A percentile compares a stretch with the other conserved stretches of the same genome.
These are phyloP conservation scores for Stictocephala bisonia DNA, from an alignment of 2,888 invertebrate genomes.

Conservation along the genomic window DNA sequence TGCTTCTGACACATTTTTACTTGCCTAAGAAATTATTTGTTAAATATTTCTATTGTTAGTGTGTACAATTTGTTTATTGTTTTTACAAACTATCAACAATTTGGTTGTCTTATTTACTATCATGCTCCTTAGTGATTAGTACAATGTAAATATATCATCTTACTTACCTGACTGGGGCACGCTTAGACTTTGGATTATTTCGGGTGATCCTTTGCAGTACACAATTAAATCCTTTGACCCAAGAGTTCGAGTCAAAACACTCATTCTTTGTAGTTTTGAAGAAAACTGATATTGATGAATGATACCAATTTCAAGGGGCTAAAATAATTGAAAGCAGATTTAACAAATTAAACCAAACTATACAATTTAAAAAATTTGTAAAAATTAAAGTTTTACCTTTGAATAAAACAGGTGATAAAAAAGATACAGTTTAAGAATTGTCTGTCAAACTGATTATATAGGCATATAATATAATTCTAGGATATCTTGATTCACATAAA, in stretches of 20 bases:
- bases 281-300: slow-evolving; percentile 70
- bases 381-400: not conserved
- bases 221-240: slow-evolving; percentile 64
- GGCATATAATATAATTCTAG: too few relatives aligned
- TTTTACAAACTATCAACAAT: too few relatives aligned
- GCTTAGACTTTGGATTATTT: slow-evolving; percentile 68
- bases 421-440: slow-evolving; percentile 58
- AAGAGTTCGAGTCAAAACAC: slow-evolving; percentile 65
- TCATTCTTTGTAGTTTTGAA: slow-evolving; percentile 69
- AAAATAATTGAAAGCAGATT: slow-evolving; percentile 11
- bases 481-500: too few relatives aligned
- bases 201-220: slow-evolving; percentile 70
- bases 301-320: slow-evolving; percentile 65
- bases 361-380: too few relatives aligned
- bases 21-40: too few relatives aligned
- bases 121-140: too few relatives aligned
- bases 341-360: too few relatives aligned
- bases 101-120: too few relatives aligned
- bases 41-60: too few relatives aligned
- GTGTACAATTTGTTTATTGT: too few relatives aligned
- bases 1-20: too few relatives aligned
- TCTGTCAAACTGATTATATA: not conserved
- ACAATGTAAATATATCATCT: too few relatives aligned
- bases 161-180: slow-evolving; percentile 63
- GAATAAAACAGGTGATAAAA: not conserved